Base-by-base conservation (phyloP, 2,113 vertebrate species). In the Takifugu bimaculatus region DNA sequence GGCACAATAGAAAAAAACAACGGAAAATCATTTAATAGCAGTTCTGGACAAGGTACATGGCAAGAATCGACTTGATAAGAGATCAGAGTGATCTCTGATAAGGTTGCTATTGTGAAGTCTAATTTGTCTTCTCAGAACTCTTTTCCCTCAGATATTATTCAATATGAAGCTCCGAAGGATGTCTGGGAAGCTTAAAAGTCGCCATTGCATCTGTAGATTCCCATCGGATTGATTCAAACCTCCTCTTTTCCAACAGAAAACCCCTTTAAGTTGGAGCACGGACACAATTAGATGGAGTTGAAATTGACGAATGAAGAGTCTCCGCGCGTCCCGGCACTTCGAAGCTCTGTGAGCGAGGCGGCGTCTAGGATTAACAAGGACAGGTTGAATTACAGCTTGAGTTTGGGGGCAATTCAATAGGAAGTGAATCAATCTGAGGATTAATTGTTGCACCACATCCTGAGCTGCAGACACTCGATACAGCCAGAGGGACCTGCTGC, bases 381-480 rank as follows among this genome's bases (percentile, higher is more conserved):
- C 85, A 86, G 86, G 76, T 88, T 88, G 70, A 86, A 86, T 92
- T 92, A 88, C 89, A 86, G 65, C 75, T 85, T 74, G 70, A 86
- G 87, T 90, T 90, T 89, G 80, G 79, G 5, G 87, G 85, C 88
- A 87, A 88, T 90, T 90, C 88, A 90, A 90, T 84, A 91, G 88
- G 90, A 92, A 92, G 88, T 86, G 83, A 88, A 91, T 90, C 89
- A 91, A 91, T 92, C 86, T 79, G 82, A 86, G 88, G 90, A 91
- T 89, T 90, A 91, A 91, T 90, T 89, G 91, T 89, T 88, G 85
- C 79, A 81, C 89, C 86, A 88, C 89, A 91, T 91, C 89, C 89
- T 90, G 89, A 88, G 85, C 60, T 81, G 78, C 74, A 78, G 88
- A 90, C 81, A 90, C 77, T 81, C 63, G 85, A 91, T 90, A 84